Evolutionary conservation across 2,888 invertebrate genomes (phyloP), one percentile per base, ranked within the genome.

Genomic region (Cephus pygmeus): DNA sequence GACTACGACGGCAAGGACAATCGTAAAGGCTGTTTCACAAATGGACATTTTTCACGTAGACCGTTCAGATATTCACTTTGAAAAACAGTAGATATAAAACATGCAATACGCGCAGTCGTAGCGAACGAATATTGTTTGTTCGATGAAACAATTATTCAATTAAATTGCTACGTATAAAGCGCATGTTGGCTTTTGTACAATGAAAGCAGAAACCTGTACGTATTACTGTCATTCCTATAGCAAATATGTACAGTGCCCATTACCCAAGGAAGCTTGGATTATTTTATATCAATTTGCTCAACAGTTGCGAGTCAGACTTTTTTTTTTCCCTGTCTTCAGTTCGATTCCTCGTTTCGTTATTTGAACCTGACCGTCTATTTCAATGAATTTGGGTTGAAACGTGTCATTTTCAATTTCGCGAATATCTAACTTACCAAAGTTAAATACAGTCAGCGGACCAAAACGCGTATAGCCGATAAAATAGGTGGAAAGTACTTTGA

Each of bases 141-240:
- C 71, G 30, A 33, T 71, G 3, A 71, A 71, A 33, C 15, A 40
- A 79, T 84, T 80, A 84, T 85, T 84, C 80, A 81, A 85, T 85
- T 83, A 85, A 83, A 82, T 77, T 81, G 77, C 76, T 83, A 84
- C 80, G 78, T 56, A 56, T 23, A 23, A 56, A 56, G 83, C 75
- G 76, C 75, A 34, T 80, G 80, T 79, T 79, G 77, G 77, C 75
- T 81, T 81, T 84, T 77, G 23, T 23, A 56, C 56, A 23, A 9
- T 56, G 9, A 9, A 56, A 23, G 23, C 9, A 15, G 56, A 56
- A 23, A 56, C 56, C 56, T 23, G 23, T 23, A 23, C 56, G 23
- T 9, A 56, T 56, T 23, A 56, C 23, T 23, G 56, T 0, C 23
- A 23, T 9, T 56, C 56, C 23, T 9, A 56, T 23, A 9, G 56